Evolutionary conservation across 2,113 vertebrate genomes (phyloP).

Genomic region (Rhodinocichla rosea): DNA sequence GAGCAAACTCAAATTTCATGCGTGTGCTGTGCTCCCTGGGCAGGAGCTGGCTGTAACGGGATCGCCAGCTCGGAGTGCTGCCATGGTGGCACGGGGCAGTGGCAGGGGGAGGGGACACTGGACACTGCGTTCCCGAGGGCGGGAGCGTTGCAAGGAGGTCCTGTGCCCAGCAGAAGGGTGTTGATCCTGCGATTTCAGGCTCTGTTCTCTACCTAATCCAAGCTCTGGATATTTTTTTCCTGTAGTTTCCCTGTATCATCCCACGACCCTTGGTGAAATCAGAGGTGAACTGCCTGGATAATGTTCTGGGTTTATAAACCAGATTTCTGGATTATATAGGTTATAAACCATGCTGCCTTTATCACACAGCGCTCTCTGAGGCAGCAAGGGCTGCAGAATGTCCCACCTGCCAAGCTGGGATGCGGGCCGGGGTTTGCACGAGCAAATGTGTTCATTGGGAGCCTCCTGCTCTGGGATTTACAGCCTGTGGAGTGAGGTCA

Average conservation of each 20-base stretch:
- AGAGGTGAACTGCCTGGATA: neutral
- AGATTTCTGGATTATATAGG: neutral
- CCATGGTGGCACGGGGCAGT: neutral
- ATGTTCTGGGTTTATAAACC: neutral
- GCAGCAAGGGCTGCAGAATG: neutral
- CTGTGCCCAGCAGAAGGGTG: neutral
- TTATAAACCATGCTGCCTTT: neutral
- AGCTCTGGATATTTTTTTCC: neutral
- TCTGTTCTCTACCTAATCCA: neutral
- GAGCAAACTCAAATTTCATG: conserved; percentile 56
- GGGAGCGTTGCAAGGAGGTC: neutral
- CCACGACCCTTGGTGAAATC: neutral
- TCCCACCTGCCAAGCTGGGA: neutral
- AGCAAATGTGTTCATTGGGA: neutral
- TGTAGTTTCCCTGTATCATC: neutral
- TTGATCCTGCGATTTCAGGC: neutral
- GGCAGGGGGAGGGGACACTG: neutral
- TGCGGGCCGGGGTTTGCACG: neutral
- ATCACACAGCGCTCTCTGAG: neutral
- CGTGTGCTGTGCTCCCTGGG: neutral
- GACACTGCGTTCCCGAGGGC: neutral
- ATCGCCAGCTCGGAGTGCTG: neutral
- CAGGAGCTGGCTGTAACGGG: conserved; percentile 3
- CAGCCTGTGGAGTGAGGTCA: neutral
- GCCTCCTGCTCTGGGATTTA: neutral